Conservation (phyloP, 1,140 invertebrate genomes). For the Samia ricini region DNA sequence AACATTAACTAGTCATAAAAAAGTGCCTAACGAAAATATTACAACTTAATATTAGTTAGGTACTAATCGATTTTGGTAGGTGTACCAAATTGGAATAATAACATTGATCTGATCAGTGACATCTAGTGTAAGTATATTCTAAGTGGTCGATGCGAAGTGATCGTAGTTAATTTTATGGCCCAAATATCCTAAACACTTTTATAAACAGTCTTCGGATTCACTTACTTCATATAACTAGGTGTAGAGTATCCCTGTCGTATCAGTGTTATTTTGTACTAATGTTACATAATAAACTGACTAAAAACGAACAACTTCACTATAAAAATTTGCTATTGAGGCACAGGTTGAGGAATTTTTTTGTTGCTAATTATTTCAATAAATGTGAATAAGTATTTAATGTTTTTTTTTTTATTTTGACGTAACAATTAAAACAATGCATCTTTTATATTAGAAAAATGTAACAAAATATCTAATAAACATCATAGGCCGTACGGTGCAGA, state of each 20-base stretch:
- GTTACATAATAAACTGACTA: constrained; percentile 51
- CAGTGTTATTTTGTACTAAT: constrained; percentile 72
- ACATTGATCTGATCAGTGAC: constrained; percentile 44
- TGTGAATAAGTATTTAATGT: constrained; percentile 12
- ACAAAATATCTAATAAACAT: constrained; percentile 3
- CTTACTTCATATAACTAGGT: constrained; percentile 60
- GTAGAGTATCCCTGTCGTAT: constrained; percentile 63
- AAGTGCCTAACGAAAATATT: constrained; percentile 24
- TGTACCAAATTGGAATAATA: constrained; percentile 65
- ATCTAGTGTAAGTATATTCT: constrained; percentile 33
- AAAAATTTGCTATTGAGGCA: constrained; percentile 49
- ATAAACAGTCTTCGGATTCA: constrained; percentile 72
- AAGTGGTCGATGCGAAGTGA: constrained; percentile 38
- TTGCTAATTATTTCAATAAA: no score
- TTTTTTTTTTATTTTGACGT: not conserved
- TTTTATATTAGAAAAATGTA: not conserved
- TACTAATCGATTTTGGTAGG: constrained; percentile 64
- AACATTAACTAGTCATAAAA: constrained; percentile 31
- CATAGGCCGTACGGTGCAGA: constrained; percentile 11
- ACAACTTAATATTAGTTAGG: constrained; percentile 61
- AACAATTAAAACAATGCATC: not conserved
- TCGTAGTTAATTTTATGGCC: constrained; percentile 43
- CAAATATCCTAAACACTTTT: constrained; percentile 67
- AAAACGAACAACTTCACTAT: constrained; percentile 20
- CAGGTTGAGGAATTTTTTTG: constrained; percentile 47